Evolutionary conservation across 1,140 invertebrate genomes (phyloP), one percentile per base, ranked within the genome.

Genomic region (Orchesella cincta): DNA sequence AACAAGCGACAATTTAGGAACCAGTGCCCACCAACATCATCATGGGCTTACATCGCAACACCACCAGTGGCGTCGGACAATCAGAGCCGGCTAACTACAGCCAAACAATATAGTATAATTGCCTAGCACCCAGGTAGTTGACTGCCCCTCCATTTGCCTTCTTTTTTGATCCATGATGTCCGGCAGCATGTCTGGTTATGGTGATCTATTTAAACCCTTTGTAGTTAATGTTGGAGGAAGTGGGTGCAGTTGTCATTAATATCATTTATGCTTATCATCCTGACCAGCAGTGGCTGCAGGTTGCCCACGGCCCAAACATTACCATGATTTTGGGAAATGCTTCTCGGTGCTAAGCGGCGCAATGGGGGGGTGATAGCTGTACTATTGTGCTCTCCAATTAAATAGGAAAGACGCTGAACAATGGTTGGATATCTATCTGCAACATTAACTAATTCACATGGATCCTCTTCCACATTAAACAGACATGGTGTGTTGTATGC

Each of bases 391-490:
- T 85, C 83, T 0, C 84, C 75, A 1, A 95, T 80, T 74, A 87
- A 85, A 0, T 86, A 80, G 51, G 89, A 75, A 39, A 96, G 78
- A 0, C 86, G 77, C 2, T 88, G 79, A 0, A 93, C 81, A 16
- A 92, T 86, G 23, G 88, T 83, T 0, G 92, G 91, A 83, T 90
- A 85, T 57, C 91, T 89, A 36, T 83, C 81, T 83, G 87, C 85
- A 14, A 92, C 83, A 81, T 92, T 91, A 33, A 85, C 88, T 23
- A 86, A 87, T 86, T 97, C 95, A 84, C 95, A 97, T 3, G 95
- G 95, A 87, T 97, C 95, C 31, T 87, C 82, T 0, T 86, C 82
- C 28, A 97, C 87, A 83, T 97, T 90, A 83, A 93, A 95, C 0
- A 97, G 87, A 83, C 95, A 97, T 0, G 93, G 89, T 28, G 85